Percentiles rank a stretch among this genome's conserved stretches.
Evolutionary conservation across 2,797 vertebrate genomes (phyloP).

Genomic region (Muscicapa comitata): DNA sequence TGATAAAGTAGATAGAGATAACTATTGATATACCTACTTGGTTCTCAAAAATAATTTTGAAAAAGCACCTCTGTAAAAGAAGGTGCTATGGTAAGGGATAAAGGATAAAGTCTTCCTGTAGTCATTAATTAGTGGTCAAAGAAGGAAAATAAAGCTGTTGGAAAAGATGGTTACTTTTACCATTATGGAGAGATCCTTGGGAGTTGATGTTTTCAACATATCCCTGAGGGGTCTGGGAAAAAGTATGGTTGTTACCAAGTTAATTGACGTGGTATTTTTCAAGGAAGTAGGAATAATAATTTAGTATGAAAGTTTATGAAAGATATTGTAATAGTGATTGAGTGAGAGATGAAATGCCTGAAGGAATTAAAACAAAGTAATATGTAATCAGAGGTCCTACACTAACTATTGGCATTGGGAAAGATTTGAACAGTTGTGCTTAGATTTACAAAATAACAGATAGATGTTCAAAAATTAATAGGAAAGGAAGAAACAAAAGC

Average conservation of each 20-base stretch:
- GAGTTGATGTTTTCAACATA: neutral
- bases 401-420: accelerated
- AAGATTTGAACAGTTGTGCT: neutral
- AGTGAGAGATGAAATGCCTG: neutral
- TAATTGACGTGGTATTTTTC: neutral
- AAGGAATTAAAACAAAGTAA: neutral
- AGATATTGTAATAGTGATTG: neutral
- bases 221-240: neutral
- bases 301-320: neutral
- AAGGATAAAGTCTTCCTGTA: neutral
- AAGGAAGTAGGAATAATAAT: neutral
- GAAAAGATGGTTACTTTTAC: neutral
- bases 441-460: neutral
- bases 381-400: neutral
- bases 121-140: neutral
- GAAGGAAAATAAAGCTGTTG: neutral
- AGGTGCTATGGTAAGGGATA: neutral
- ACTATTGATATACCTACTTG: neutral
- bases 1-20: neutral
- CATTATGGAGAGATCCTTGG: neutral
- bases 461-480: neutral
- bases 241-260: neutral
- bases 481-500: neutral
- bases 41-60: neutral
- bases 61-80: neutral